Evolutionary conservation across 1,140 invertebrate genomes (phyloP), one percentile per base, ranked within the genome.

Genomic region (Cataglyphis hispanica): DNA sequence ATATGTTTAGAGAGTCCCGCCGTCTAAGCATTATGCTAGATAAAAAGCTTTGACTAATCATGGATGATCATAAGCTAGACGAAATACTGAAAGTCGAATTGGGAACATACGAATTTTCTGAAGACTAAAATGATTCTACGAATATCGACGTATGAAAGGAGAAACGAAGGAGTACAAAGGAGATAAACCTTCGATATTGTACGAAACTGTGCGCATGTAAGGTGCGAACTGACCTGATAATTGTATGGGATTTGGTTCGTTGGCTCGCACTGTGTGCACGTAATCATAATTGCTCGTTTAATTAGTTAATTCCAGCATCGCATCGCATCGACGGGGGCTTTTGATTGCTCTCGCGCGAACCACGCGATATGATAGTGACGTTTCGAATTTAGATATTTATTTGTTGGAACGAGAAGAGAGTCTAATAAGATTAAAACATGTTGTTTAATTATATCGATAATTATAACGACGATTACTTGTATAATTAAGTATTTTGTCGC

Each of bases 71-170:
- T 66, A 70, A 31, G 53, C 61, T 22, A 53, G 69, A 50, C 11
- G 72, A 78, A 91, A 90, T 64, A 83, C 67, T 88, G 85, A 89
- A 90, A 91, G 87, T 91, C 77, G 69, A 89, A 89, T 90, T 89
- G 87, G 90, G 87, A 92, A 89, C 87, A 91, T 58, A 89, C 74
- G 81, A 87, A 91, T 90, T 86, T 80, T 91, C 77, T 70, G 77
- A 87, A 81, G 63, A 84, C 53, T 64, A 61, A 84, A 84, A 53
- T 58, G 46, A 83, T 16, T 83, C 78, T 83, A 72, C 53, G 58
- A 43, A 27, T 40, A 84, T 50, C 69, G 34, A 37, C 34, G 58
- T 81, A 11, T 34, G 60, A 56, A 80, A 34, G 1, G 25, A 56
- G 60, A 87, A 27, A 43, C n/a, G 58, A 81, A 87, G 56, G 88